Conservation (phyloP, 1,140 invertebrate species). For the Hyles vespertilio region DNA sequence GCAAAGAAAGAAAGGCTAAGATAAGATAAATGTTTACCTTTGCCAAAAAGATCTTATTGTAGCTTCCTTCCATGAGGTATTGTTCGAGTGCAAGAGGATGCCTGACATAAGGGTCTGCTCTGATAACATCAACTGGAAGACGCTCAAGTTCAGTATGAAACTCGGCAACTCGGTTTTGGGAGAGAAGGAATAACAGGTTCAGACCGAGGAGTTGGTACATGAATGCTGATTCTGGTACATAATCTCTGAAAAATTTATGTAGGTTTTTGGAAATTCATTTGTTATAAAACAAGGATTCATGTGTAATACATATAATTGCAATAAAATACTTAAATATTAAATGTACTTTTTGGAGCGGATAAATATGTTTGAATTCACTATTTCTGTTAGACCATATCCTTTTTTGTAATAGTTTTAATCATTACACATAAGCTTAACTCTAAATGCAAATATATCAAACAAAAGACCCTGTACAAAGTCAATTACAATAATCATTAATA, state of each 20-base stretch:
- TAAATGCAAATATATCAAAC: too few species aligned
- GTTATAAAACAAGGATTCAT: neutral
- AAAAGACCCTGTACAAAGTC: too few species aligned
- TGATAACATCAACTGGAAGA: conserved; percentile 93
- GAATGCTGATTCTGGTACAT: conserved; percentile 93
- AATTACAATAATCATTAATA: too few species aligned
- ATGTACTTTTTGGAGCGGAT: too few species aligned
- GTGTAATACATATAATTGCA: neutral
- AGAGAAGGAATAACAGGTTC: conserved; percentile 96
- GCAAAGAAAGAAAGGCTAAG: too few species aligned
- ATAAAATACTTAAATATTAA: neutral
- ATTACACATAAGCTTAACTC: too few species aligned
- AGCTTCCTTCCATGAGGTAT: conserved; percentile 99
- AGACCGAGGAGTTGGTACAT: conserved; percentile 97
- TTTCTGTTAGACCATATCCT: too few species aligned
- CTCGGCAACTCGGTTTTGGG: conserved; percentile 97
- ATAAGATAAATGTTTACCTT: conserved; percentile 51
- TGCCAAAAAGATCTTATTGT: conserved; percentile 90
- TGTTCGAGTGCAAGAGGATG: conserved; percentile 98
- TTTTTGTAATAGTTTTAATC: too few species aligned
- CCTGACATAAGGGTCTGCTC: conserved; percentile 95
- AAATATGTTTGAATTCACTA: too few species aligned
- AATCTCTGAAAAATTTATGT: conserved; percentile 74
- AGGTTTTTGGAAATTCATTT: neutral
- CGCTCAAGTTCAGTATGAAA: conserved; percentile 99